phyloP scores from a whole-genome alignment of 2,888 invertebrate species.

The Portevinia maculata region DNA sequence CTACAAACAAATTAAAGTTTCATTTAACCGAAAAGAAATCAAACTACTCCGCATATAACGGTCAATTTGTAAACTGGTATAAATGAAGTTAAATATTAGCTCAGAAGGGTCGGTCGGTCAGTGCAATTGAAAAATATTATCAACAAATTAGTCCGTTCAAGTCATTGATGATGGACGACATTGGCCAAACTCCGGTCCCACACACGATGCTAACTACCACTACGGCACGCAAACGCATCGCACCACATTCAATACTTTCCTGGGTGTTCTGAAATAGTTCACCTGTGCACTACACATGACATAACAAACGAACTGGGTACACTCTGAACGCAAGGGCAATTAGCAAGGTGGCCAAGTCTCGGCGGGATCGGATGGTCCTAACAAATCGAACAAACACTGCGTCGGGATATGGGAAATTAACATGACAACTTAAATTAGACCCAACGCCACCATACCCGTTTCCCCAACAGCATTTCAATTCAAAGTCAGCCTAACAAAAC shows the following conservation, averaged over 20 bases:
- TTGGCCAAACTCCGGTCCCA: conserved; percentile 38
- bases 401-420: conserved; percentile 68
- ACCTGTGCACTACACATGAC: conserved; percentile 29
- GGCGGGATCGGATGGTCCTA: conserved; percentile 38
- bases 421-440: conserved; percentile 61
- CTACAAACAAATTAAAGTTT: conserved; percentile 4
- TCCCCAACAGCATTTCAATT: neutral
- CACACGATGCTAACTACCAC: conserved; percentile 62
- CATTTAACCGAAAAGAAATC: conserved; percentile 29
- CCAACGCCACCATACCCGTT: conserved; percentile 43
- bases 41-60: conserved; percentile 38
- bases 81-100: conserved; percentile 47
- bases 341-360: conserved; percentile 45
- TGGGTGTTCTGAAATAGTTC: conserved; percentile 62
- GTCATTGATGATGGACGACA: conserved; percentile 12
- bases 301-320: conserved; percentile 20
- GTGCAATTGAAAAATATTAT: conserved; percentile 28
- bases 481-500: neutral
- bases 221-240: conserved; percentile 11
- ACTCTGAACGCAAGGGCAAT: conserved; percentile 40
- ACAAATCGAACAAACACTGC: conserved; percentile 58
- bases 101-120: conserved; percentile 1
- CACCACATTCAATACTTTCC: conserved; percentile 20
- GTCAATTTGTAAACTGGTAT: conserved; percentile 45
- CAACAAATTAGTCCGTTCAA: conserved; percentile 41